Evolutionary conservation across 2,113 vertebrate species (phyloP), one percentile per base, ranked within the genome.

Genomic region (Penelope pileata): DNA sequence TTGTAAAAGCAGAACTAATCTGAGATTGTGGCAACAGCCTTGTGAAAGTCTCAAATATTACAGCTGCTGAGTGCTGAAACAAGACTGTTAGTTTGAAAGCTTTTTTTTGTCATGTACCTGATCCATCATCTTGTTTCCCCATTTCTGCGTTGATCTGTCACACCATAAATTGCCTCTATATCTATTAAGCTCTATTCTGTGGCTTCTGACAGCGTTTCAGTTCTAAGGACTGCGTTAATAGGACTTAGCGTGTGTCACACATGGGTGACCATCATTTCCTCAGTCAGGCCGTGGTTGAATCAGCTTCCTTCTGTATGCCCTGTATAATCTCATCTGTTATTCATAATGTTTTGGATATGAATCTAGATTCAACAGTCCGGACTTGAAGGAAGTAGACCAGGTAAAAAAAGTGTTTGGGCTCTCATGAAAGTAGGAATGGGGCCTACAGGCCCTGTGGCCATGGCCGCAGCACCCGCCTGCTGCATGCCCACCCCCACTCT

Each of bases 371-470:
- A 91, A 92, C 62, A 89, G 78, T 75, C 43, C 86, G 66, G n/a
- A 66, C 43, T 66, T 40, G 43, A n/a, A 83, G 73, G 83, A 90
- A 90, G 53, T 16, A 92, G 51, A 77, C 32, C 32, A 92, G 94
- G 92, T 92, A 88, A 94, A 94, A 83, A 93, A 94, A 83, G 59
- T 77, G 32, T 86, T 88, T 92, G 73, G 62, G 27, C 53, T 90
- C 14, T 63, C 27, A 26, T 1, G 53, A 62, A 32, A 90, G 59
- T 30, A 84, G 22, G 12, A 92, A n/a, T n/a, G n/a, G n/a, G n/a
- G n/a, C n/a, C n/a, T n/a, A n/a, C n/a, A n/a, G n/a, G n/a, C n/a
- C n/a, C n/a, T n/a, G n/a, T n/a, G n/a, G n/a, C n/a, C n/a, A n/a
- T n/a, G n/a, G n/a, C n/a, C n/a, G n/a, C n/a, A n/a, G n/a, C n/a